Evolutionary conservation across 2,797 vertebrate genomes (phyloP).

Genomic region (Cyprinella venusta): DNA sequence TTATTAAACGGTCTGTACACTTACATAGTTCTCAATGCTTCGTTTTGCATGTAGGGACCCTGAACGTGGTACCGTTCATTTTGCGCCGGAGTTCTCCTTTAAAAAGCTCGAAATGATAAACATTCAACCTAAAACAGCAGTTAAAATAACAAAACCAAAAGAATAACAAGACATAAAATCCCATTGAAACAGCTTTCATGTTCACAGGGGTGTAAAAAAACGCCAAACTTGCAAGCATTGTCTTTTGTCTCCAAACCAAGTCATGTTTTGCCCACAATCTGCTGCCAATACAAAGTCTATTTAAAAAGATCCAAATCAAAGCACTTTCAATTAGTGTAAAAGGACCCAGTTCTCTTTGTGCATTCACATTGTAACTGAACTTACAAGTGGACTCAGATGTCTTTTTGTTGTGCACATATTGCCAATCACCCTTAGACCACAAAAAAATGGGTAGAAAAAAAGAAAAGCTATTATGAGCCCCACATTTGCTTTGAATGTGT

Average conservation of each 20-base stretch:
- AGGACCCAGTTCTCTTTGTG: not conserved
- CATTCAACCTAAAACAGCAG: conserved; percentile 4
- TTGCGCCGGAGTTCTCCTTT: too few relatives aligned
- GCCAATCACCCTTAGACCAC: not conserved
- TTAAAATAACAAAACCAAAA: not conserved
- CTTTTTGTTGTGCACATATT: not conserved
- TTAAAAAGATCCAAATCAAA: not conserved
- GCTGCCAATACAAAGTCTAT: not conserved
- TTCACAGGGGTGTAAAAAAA: not conserved
- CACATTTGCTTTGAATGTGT: not conserved
- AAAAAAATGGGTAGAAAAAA: not conserved
- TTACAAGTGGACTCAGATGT: not conserved
- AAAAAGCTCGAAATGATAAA: not conserved
- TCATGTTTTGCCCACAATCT: not conserved
- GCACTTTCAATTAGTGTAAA: not conserved
- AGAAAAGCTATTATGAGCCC: not conserved
- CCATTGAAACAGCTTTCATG: not conserved
- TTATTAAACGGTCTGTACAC: too few relatives aligned
- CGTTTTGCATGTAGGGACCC: too few relatives aligned
- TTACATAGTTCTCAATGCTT: too few relatives aligned
- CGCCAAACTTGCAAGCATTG: not conserved
- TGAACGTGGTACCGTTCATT: too few relatives aligned
- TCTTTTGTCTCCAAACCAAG: not conserved
- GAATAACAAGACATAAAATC: not conserved
- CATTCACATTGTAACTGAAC: not conserved